phyloP scores from a whole-genome alignment of 2,113 vertebrate genomes.

The Clarias gariepinus region DNA sequence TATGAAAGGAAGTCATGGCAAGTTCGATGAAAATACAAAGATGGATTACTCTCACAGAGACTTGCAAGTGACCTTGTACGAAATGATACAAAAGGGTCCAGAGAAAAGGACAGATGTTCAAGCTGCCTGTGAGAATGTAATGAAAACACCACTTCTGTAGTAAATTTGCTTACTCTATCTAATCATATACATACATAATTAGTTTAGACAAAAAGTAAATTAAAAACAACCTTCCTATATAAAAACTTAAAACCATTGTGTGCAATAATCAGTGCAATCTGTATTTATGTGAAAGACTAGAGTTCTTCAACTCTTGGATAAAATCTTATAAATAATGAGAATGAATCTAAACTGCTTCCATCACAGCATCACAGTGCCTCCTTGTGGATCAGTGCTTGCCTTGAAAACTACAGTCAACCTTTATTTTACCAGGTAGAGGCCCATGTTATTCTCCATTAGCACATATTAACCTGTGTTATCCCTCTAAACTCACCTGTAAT shows the following conservation, averaged over 20 bases:
- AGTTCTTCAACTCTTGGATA: background rate
- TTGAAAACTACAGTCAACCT: background rate
- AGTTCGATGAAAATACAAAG: background rate
- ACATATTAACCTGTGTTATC: background rate
- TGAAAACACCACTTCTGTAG: background rate
- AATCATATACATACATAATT: background rate
- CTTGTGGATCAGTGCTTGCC: slow-evolving; percentile 25
- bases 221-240: background rate
- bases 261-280: background rate
- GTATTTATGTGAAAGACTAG: background rate
- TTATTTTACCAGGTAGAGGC: background rate
- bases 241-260: background rate
- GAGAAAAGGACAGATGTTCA: background rate
- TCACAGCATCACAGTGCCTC: slow-evolving; percentile 43
- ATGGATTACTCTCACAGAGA: background rate
- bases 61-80: background rate
- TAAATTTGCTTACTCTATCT: background rate
- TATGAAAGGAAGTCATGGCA: background rate
- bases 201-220: background rate
- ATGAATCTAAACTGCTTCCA: background rate
- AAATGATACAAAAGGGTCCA: background rate
- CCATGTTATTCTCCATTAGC: background rate
- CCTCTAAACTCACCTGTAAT: slow-evolving; percentile 83
- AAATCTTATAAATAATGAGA: background rate
- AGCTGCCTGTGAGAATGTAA: background rate